Base-by-base conservation (phyloP, 2,888 invertebrate species). In the Ormyrus pomaceus region DNA sequence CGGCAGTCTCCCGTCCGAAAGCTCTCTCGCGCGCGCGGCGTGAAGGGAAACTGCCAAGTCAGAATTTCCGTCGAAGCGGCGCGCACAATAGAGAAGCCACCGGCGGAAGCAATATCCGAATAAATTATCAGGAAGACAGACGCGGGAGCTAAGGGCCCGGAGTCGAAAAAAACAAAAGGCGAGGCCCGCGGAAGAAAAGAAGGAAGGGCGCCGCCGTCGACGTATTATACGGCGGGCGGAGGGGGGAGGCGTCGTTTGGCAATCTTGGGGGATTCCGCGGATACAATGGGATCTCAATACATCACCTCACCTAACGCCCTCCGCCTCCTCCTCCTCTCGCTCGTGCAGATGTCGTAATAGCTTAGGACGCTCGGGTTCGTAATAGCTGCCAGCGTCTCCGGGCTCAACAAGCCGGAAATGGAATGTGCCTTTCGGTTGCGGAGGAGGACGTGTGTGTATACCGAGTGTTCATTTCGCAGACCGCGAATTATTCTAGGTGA, bases 201-300 rank as follows among this genome's bases (percentile, higher is more conserved):
- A 8, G 51, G n/a, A 9, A 45, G 61, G 46, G 55, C 13, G 10
- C 34, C 58, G 50, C 46, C 64, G 53, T 8, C 34, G 89, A 90
- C 89, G 89, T 89, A 89, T 89, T 87, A 87, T 85, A 83, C 83
- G 83, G 85, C 82, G 84, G 13, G 11, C 19, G 8, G 53, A 7
- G 45, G 45, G 46, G 51, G 62, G 86, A 85, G 86, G 85, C 86
- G 89, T 88, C 89, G 89, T 90, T 90, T 89, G 89, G 90, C 90
- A 91, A 90, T 90, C 90, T 90, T 90, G 86, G 88, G 89, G 90
- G 90, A 90, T 90, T 90, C 88, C 87, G 86, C 88, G 89, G 90
- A 90, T 90, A 90, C 90, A 90, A 90, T 90, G 90, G 90, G 90
- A 90, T 90, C 90, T 91, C 90, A 90, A 91, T 91, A 90, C 90